These are phyloP conservation scores for Gambusia yucatana DNA, from an alignment of 2,797 vertebrate genomes.

Conservation along the genomic window DNA sequence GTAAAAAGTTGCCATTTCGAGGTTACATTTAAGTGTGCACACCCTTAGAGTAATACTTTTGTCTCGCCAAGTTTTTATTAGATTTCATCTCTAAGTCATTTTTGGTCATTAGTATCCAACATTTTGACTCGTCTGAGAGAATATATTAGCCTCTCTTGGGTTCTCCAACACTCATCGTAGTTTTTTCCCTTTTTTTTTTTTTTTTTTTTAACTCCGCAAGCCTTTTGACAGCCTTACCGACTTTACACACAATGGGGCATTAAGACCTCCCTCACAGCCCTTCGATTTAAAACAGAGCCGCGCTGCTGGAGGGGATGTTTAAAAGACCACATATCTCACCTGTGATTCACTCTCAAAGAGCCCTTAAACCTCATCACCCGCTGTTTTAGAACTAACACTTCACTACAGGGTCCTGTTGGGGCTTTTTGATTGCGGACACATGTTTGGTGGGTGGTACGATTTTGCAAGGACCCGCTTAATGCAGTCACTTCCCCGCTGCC, in stretches of 20 bases:
- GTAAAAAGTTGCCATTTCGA: not conserved
- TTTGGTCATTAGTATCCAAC: not conserved
- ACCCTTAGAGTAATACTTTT: not conserved
- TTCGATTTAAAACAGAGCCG: slow-evolving; percentile 17
- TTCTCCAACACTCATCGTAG: not conserved
- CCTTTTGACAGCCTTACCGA: slow-evolving; percentile 2
- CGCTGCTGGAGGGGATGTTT: slow-evolving; percentile 8
- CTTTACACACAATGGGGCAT: slow-evolving; percentile 16
- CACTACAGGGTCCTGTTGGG: slow-evolving; percentile 20
- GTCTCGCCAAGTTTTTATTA: not conserved
- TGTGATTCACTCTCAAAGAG: slow-evolving; percentile 25
- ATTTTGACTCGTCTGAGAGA: not conserved
- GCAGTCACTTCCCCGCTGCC: slow-evolving; percentile 22
- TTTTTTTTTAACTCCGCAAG: not conserved
- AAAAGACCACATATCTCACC: slow-evolving; percentile 18
- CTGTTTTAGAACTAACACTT: slow-evolving; percentile 17
- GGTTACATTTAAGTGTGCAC: not conserved
- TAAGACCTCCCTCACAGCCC: slow-evolving; percentile 1
- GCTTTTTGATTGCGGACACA: slow-evolving; percentile 18
- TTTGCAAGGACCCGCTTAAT: slow-evolving; percentile 30
- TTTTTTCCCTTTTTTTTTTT: not conserved
- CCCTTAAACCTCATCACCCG: slow-evolving; percentile 12
- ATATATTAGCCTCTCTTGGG: not conserved
- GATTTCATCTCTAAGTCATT: not conserved
- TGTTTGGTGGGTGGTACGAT: slow-evolving; percentile 16